phyloP scores from a whole-genome alignment of 2,113 vertebrate species.

The Ia io region DNA sequence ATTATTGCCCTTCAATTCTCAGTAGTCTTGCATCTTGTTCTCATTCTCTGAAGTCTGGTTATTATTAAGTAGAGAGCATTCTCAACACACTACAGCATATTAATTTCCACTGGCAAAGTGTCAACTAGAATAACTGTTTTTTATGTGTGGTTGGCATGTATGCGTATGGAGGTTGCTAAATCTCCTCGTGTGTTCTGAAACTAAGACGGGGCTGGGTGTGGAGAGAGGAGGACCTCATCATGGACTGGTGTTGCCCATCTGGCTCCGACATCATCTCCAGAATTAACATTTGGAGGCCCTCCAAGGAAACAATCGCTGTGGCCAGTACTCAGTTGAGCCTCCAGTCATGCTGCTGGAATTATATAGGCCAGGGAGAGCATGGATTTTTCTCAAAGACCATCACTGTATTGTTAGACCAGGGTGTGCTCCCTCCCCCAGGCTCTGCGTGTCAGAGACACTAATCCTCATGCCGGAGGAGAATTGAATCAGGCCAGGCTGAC shows the following conservation, averaged over 20 bases:
- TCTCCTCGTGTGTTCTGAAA: conserved; percentile 48
- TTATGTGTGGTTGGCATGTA: conserved; percentile 37
- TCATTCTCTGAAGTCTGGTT: conserved; percentile 60
- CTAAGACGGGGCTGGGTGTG: conserved; percentile 12
- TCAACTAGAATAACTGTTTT: conserved; percentile 60
- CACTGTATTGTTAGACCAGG: not conserved
- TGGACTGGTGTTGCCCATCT: not conserved
- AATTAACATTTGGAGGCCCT: conserved; percentile 40
- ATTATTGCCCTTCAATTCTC: conserved; percentile 46
- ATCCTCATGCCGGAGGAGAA: conserved; percentile 42
- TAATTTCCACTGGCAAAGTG: conserved; percentile 52
- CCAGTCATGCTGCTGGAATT: conserved; percentile 38
- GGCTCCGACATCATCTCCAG: conserved; percentile 10
- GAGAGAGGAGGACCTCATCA: conserved; percentile 53
- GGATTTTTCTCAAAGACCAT: conserved; percentile 29
- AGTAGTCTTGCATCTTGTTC: conserved; percentile 51
- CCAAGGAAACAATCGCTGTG: conserved; percentile 47
- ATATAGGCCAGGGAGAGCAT: conserved; percentile 3
- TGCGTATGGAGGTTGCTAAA: conserved; percentile 33
- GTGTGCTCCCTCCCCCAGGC: not conserved
- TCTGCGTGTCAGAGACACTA: not conserved
- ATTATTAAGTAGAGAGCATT: conserved; percentile 63
- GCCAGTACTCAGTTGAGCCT: not conserved
- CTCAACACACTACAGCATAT: conserved; percentile 48
- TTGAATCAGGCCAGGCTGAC: conserved; percentile 12